Evolutionary conservation across 1,140 invertebrate genomes (phyloP), one percentile per base, ranked within the genome.

Genomic region (Coelopa frigida): DNA sequence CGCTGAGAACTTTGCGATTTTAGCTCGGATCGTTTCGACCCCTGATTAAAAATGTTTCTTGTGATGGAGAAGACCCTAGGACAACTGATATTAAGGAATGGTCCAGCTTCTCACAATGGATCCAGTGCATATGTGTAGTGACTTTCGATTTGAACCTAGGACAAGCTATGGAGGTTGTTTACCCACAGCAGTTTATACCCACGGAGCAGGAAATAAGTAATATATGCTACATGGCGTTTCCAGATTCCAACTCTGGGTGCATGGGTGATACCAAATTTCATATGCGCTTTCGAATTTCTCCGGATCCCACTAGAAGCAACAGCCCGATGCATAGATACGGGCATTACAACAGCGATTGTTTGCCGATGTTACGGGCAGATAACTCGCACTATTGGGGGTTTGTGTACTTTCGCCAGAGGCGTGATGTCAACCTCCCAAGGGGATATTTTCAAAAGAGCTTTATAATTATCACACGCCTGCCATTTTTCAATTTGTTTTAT

Each of bases 381-480:
- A 73, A 75, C 22, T 80, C 82, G 42, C 91, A 89, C 71, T 86
- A 86, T 55, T 97, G 91, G 83, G 96, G 95, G 37, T 99, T 90
- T 75, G 95, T 98, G 7, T 98, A 97, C 73, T 99, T 99, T 72
- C 79, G 96, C 52, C 95, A 98, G 79, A 93, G 95, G 21, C 95
- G 95, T 70, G 94, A 99, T 74, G 78, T 87, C 17, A 81, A 85
- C 33, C 75, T 98, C 55, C 87, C 93, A 27, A 78, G 96, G 60
- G 96, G 96, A 43, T 99, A 99, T 73, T 98, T 98, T 74, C 96
- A 99, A 73, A 99, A 99, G 84, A 98, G 94, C 70, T 82, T 99
- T 49, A 93, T 99, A 41, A 78, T 99, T 49, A 74, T 99, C 41
- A 87, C 89, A 17, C 80, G 85, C 53, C 77, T 98, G 58, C 96